These are phyloP conservation scores for Zosterops japonicus DNA, from an alignment of 2,113 vertebrate species.

Conservation along the genomic window DNA sequence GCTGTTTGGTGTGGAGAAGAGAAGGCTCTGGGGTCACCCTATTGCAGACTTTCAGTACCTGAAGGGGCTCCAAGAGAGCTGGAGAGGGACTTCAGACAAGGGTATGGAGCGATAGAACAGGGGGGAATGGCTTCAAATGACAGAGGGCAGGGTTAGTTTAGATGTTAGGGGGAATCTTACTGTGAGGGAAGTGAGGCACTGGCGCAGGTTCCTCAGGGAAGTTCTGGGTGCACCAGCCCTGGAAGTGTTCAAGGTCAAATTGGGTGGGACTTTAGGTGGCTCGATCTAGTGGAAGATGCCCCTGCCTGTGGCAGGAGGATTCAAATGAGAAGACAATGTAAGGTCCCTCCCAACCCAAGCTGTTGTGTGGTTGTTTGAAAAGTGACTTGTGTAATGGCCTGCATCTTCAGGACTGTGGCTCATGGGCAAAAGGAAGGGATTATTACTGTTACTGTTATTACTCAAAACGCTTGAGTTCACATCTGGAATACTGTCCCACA, in stretches of 20 bases:
- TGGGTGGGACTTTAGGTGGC: neutral
- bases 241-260: neutral
- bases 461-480: neutral
- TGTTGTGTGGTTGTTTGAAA: neutral
- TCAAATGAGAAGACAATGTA: neutral
- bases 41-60: neutral
- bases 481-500: neutral
- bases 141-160: neutral
- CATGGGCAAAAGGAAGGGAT: neutral
- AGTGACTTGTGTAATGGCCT: neutral
- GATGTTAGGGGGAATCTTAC: neutral
- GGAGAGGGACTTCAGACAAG: neutral
- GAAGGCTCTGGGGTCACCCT: neutral
- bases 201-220: neutral
- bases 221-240: neutral
- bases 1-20: neutral
- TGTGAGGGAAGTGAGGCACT: neutral
- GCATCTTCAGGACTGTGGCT: neutral
- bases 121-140: accelerated
- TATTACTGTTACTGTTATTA: neutral
- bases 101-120: neutral
- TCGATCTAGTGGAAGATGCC: neutral
- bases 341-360: neutral
- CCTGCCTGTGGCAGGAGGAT: neutral
- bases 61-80: neutral